Base-by-base conservation (phyloP, 2,113 vertebrate genomes). In the Podiceps cristatus region DNA sequence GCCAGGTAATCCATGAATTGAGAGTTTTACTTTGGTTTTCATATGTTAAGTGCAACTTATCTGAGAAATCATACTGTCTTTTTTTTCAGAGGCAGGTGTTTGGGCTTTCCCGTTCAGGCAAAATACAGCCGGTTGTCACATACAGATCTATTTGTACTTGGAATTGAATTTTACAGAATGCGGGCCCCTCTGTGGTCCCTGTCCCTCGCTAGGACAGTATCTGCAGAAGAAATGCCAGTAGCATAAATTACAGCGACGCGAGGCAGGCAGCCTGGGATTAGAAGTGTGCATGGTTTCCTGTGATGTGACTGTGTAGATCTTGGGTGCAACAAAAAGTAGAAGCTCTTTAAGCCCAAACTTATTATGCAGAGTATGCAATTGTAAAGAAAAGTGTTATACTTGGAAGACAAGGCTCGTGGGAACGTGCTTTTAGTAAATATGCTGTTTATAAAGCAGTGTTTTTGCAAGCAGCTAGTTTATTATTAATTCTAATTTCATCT, bases 41-140 rank as follows among this genome's bases (percentile, higher is more conserved):
- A 0, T 31, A 6, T 27, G 10, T 53, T 35, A 69, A 77, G 31
- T 66, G 25, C 16, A 49, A 13, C 31, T 85, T 87, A 23, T 16
- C 40, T 42, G 62, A 45, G 44, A 80, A 94, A 60, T 37, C 8
- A 2, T 9, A 7, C 23, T 27, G 31, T 28, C 5, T 1, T 1
- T 1, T 29, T 60, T 74, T 28, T 67, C 16, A 42, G 73, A 80
- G 66, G 28, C 40, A 44, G 7, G 22, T 31, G 50, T 69, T 47
- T 33, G 33, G 20, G 15, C 25, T 88, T 86, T 82, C 16, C 35
- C 1, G 1, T 8, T 33, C 7, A 14, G 52, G 33, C 17, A 42
- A 33, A 35, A 27, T 13, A 19, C 33, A 68, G 9, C 49, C 59
- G 0, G 0, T 56, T 56, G 35, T 55, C 42, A 17, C 45, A 35